Evolutionary conservation across 2,797 vertebrate species (phyloP), one percentile per base, ranked within the genome.

Genomic region (Serranus cabrilla): DNA sequence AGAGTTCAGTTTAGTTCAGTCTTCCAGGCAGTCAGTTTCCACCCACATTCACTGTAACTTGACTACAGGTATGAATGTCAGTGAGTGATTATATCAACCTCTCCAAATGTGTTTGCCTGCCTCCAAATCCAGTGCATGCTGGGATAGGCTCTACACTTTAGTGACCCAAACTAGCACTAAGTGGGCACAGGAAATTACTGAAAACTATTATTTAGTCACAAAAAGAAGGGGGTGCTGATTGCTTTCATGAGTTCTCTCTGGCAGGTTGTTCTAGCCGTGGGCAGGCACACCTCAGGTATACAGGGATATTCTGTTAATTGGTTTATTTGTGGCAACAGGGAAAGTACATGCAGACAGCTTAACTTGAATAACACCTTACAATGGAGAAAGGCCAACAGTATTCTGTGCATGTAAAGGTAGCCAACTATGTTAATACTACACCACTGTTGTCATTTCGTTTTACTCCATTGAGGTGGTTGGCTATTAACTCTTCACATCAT

Each of bases 31-130:
- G 17, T 18, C 37, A 60, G 10, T 21, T 55, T 47, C 42, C 57
- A 16, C 51, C 25, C 13, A 20, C 52, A 43, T 4, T 39, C 43
- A 46, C 39, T 57, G 17, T 16, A 16, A 21, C 61, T 2, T 37
- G 12, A 49, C 52, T 11, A 6, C 20, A 71, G 21, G 42, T 55
- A 12, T 60, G 42, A 66, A 71, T 66, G 39, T 73, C 39, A 51
- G 43, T 49, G 18, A 62, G 18, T 45, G 23, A 49, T 11, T 18
- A 13, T 57, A 39, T 55, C 5, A 66, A 51, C 49, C 61, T 52
- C 27, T 57, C 37, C 20, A 61, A 71, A 66, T 7, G 3, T 5
- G 21, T 62, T 12, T 67, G 27, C 4, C 11, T 59, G 51, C 34
- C 9, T 70, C 11, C 12, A 2, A 34, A 58, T 47, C 31, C 21